phyloP scores from a whole-genome alignment of 1,140 invertebrate species.

The Aplysia californica region DNA sequence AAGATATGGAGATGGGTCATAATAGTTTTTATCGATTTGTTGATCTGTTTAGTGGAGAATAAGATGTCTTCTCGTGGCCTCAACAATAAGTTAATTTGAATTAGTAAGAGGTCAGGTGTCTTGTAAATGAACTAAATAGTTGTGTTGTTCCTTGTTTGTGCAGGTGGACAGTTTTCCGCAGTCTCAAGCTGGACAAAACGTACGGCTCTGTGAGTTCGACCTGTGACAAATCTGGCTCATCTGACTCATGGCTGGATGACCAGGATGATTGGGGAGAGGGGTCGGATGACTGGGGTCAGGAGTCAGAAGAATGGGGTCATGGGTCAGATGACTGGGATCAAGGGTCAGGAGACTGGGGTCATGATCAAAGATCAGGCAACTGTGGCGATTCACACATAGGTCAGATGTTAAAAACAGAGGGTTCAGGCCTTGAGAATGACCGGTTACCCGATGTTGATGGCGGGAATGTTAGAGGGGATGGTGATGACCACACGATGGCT shows the following conservation, averaged over 20 bases:
- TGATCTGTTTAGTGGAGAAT: not conserved
- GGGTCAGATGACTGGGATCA: too few relatives aligned
- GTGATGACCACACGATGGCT: too few relatives aligned
- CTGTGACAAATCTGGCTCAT: not conserved
- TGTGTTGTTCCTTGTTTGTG: too few relatives aligned
- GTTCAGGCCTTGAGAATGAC: too few relatives aligned
- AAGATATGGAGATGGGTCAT: too few relatives aligned
- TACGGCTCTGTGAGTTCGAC: not conserved
- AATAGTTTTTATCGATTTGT: not conserved
- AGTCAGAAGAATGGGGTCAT: not conserved
- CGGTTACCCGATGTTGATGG: too few relatives aligned
- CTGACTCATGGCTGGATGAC: not conserved
- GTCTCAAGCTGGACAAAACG: not conserved
- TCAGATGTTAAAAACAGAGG: too few relatives aligned
- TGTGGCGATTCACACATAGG: too few relatives aligned
- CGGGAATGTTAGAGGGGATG: too few relatives aligned
- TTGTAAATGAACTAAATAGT: not conserved
- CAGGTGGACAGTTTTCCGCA: conserved; percentile 12
- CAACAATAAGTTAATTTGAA: not conserved
- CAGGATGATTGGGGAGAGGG: conserved; percentile 19
- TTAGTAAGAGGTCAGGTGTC: not conserved
- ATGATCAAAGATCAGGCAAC: too few relatives aligned
- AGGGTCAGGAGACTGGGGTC: too few relatives aligned
- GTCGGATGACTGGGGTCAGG: not conserved
- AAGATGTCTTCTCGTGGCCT: not conserved